Evolutionary conservation across 2,888 invertebrate genomes (phyloP).

Genomic region (Molorchus minor): DNA sequence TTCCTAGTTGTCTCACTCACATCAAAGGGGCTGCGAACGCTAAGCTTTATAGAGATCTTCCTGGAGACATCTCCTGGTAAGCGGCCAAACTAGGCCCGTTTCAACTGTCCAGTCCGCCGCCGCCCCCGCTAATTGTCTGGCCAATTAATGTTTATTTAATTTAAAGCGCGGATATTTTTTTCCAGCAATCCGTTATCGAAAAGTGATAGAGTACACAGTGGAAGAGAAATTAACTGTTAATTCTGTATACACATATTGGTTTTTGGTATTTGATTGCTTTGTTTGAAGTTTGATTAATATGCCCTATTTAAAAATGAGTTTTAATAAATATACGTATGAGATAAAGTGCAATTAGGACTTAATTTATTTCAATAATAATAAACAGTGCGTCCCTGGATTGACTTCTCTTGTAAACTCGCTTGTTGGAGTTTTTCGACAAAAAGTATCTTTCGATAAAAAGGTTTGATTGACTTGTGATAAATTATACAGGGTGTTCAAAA

Average conservation of each 20-base stretch:
- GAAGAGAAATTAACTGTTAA: slow-evolving; percentile 21
- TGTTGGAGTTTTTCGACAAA: too few species aligned
- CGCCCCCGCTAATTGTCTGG: slow-evolving; percentile 24
- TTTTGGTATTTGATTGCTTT: not conserved
- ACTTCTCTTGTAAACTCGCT: too few species aligned
- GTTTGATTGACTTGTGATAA: too few species aligned
- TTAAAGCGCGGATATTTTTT: slow-evolving; percentile 28
- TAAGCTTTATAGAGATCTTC: slow-evolving; percentile 29
- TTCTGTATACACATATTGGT: slow-evolving; percentile 7
- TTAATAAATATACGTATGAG: too few species aligned
- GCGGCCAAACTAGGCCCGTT: slow-evolving; percentile 36
- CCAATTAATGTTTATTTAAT: slow-evolving; percentile 37
- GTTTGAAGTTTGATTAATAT: too few species aligned
- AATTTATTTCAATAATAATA: too few species aligned
- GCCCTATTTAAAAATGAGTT: too few species aligned
- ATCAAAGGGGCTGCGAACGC: slow-evolving; percentile 23
- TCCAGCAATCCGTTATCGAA: slow-evolving; percentile 25
- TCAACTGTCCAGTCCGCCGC: slow-evolving; percentile 32
- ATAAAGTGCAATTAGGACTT: too few species aligned
- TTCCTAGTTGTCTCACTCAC: too few species aligned
- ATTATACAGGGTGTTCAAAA: too few species aligned
- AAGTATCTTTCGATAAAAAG: too few species aligned
- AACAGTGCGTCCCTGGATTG: too few species aligned
- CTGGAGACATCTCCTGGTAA: slow-evolving; percentile 42
- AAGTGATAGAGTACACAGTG: slow-evolving; percentile 24